Conservation (phyloP, 2,888 invertebrate genomes). For the Spicauda simplicius region DNA sequence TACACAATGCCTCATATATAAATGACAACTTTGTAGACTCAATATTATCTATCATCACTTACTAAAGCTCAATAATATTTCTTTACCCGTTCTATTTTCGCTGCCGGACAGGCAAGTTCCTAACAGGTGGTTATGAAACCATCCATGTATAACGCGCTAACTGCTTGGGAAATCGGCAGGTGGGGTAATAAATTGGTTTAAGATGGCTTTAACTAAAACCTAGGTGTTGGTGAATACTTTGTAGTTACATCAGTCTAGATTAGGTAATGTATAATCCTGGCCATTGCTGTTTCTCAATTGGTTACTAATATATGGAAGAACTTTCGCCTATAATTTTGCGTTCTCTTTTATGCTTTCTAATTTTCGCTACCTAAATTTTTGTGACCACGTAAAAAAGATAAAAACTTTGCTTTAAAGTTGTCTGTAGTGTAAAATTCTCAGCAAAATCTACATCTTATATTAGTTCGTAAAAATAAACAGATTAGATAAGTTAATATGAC, state of each 20-base stretch:
- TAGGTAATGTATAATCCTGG: conserved; percentile 11
- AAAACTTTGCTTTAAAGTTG: no score
- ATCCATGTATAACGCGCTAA: conserved; percentile 36
- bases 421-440: no score
- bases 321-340: background rate
- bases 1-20: no score
- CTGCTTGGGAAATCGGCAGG: conserved; percentile 37
- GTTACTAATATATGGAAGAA: background rate
- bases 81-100: background rate
- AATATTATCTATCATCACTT: no score
- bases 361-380: no score
- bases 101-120: background rate
- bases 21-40: no score
- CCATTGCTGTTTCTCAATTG: conserved; percentile 8
- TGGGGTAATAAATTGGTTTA: conserved; percentile 36
- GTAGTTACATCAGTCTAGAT: conserved; percentile 21
- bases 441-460: no score
- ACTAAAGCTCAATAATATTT: background rate
- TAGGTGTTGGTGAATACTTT: conserved; percentile 25
- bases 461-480: no score
- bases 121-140: conserved; percentile 28
- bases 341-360: background rate
- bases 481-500: no score
- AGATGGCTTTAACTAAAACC: conserved; percentile 33
- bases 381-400: no score